These are phyloP conservation scores for Sula dactylatra DNA, from an alignment of 2,113 vertebrate genomes.

Conservation along the genomic window DNA sequence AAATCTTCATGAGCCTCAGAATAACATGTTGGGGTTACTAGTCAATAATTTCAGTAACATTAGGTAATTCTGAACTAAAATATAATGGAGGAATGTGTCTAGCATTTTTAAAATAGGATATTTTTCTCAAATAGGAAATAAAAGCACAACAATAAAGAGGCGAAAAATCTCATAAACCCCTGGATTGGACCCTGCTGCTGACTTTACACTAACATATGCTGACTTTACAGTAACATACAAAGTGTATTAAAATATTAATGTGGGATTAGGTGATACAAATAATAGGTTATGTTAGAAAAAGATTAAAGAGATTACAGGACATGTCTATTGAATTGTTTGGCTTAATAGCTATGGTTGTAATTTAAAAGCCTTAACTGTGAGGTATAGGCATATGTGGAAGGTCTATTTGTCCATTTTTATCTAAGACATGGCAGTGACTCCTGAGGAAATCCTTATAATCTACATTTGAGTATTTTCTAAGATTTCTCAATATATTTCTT, in stretches of 20 bases:
- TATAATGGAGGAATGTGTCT: neutral
- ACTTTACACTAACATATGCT: neutral
- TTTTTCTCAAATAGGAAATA: slow-evolving; percentile 17
- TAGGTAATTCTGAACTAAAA: neutral
- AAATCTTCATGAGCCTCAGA: neutral
- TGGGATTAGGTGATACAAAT: slow-evolving; percentile 28
- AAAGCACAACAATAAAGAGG: neutral
- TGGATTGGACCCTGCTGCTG: neutral
- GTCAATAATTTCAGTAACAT: neutral
- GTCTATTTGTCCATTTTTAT: neutral
- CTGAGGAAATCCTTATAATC: neutral
- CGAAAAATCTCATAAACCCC: neutral
- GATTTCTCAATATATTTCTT: neutral
- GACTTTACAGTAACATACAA: slow-evolving; percentile 21
- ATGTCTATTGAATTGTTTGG: neutral
- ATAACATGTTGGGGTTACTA: neutral
- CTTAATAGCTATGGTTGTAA: neutral
- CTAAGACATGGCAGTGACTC: neutral
- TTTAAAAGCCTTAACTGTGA: neutral
- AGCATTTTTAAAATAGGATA: neutral
- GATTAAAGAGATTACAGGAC: slow-evolving; percentile 7
- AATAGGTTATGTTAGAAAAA: slow-evolving; percentile 23
- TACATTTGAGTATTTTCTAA: neutral
- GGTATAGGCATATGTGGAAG: neutral
- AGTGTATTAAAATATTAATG: slow-evolving; percentile 63